Conservation (phyloP, 2,797 vertebrate genomes). For the Pseudochirops cupreus region DNA sequence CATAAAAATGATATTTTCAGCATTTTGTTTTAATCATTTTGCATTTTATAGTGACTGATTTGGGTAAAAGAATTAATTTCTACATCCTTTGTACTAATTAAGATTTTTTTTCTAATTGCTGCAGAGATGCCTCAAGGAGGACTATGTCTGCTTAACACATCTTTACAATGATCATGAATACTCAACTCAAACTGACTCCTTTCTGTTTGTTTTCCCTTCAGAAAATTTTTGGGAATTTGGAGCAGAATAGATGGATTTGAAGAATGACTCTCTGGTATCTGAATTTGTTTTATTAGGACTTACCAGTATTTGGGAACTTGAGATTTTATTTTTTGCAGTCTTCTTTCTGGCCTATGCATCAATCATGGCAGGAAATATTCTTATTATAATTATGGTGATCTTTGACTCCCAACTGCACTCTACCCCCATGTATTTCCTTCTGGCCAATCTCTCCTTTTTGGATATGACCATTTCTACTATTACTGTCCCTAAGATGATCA, state of each 20-base stretch:
- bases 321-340: conserved; percentile 61
- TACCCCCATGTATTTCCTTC: conserved; percentile 69
- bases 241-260: neutral
- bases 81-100: neutral
- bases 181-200: neutral
- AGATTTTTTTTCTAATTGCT: neutral
- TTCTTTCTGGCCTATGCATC: conserved; percentile 66
- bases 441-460: conserved; percentile 69
- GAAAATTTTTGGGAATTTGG: neutral
- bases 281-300: conserved; percentile 64
- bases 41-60: neutral
- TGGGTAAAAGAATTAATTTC: neutral
- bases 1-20: neutral
- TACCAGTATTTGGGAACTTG: conserved; percentile 22
- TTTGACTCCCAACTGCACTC: conserved; percentile 55
- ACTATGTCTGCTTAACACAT: neutral
- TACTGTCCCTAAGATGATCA: conserved; percentile 66
- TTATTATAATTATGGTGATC: conserved; percentile 47
- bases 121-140: neutral
- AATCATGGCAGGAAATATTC: conserved; percentile 61
- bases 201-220: neutral
- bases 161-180: neutral
- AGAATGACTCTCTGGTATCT: conserved; percentile 50
- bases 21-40: neutral
- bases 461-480: conserved; percentile 69